These are phyloP conservation scores for Nannospalax galili DNA, from an alignment of 2,113 vertebrate genomes.

Conservation along the genomic window DNA sequence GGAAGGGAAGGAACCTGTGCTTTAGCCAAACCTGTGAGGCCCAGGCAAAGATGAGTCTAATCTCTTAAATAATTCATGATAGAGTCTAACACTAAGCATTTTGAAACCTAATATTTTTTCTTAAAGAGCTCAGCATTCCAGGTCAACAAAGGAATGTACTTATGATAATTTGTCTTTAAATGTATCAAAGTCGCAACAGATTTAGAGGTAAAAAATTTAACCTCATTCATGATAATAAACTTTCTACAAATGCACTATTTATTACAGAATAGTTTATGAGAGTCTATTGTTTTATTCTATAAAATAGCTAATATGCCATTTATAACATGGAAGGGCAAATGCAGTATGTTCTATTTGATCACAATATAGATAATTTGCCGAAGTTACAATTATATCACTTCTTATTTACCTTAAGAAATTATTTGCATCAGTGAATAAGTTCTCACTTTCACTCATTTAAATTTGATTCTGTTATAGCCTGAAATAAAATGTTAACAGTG, in stretches of 20 bases:
- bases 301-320: neutral
- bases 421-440: neutral
- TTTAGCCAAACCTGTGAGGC: conserved; percentile 43
- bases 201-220: conserved; percentile 17
- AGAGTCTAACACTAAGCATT: conserved; percentile 16
- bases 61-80: conserved; percentile 22
- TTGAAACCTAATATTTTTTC: conserved; percentile 42
- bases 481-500: conserved; percentile 12
- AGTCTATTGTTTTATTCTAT: neutral
- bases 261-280: neutral
- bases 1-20: conserved; percentile 38
- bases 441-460: neutral
- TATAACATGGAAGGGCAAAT: neutral
- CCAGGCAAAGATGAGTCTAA: neutral
- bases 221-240: neutral
- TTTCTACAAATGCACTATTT: neutral
- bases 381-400: conserved; percentile 3
- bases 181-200: neutral
- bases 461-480: neutral
- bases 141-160: conserved; percentile 20
- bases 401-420: neutral
- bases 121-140: conserved; percentile 47
- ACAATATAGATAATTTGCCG: neutral
- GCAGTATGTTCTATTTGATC: conserved; percentile 4
- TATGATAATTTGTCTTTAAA: neutral